These are phyloP conservation scores for Augiades crinisus DNA, from an alignment of 2,888 invertebrate species.

Conservation along the genomic window DNA sequence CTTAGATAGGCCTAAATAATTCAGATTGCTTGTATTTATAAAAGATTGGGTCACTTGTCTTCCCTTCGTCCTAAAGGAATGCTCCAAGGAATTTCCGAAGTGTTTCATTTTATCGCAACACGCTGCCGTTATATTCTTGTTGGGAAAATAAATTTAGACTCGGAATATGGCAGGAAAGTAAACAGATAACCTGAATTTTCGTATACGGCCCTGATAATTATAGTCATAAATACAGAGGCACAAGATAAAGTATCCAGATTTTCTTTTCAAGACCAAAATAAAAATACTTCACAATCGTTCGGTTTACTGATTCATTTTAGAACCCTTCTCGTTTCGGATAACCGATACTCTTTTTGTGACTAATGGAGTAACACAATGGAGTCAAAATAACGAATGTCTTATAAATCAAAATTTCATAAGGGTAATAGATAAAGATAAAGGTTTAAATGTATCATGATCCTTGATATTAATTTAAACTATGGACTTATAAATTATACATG, in stretches of 20 bases:
- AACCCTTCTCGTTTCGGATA: not conserved
- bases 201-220: conserved; percentile 8
- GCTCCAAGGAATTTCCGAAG: not conserved
- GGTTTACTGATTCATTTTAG: not conserved
- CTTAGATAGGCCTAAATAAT: too few relatives aligned
- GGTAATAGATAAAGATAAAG: too few relatives aligned
- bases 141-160: conserved; percentile 6
- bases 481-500: too few relatives aligned
- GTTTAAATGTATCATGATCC: too few relatives aligned
- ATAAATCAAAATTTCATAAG: too few relatives aligned
- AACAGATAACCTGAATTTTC: conserved; percentile 2
- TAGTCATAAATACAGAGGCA: conserved; percentile 12
- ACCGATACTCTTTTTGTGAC: not conserved
- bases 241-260: not conserved
- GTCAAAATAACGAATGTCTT: too few relatives aligned
- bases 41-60: conserved; percentile 1
- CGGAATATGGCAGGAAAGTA: conserved; percentile 4
- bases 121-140: conserved; percentile 3
- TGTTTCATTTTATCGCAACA: conserved; percentile 8
- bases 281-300: conserved; percentile 1
- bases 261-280: conserved; percentile 5
- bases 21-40: not conserved
- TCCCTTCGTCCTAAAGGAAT: not conserved
- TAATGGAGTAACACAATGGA: too few relatives aligned
- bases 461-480: too few relatives aligned